Evolutionary conservation across 2,113 vertebrate genomes (phyloP).

Genomic region (Peucedramus taeniatus): DNA sequence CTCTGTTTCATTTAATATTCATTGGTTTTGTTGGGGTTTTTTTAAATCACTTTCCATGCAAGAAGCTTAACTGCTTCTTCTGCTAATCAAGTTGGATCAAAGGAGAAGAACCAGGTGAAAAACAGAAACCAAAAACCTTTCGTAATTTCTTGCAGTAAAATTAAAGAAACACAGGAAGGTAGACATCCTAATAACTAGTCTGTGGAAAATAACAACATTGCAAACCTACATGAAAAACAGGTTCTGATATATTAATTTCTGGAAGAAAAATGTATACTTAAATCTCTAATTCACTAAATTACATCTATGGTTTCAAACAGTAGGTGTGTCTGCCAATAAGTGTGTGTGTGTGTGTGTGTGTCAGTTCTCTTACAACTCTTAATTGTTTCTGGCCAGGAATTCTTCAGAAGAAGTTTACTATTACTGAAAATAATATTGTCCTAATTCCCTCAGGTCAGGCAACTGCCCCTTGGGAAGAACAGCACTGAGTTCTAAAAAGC

Average conservation of each 20-base stretch:
- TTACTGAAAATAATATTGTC: not conserved
- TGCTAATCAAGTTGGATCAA: not conserved
- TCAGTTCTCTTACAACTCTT: not conserved
- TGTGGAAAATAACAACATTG: not conserved
- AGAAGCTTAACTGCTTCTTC: not conserved
- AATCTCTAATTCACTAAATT: not conserved
- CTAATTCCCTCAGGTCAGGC: not conserved
- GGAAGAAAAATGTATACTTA: not conserved
- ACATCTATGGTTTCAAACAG: not conserved
- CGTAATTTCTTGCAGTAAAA: not conserved
- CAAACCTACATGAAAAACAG: not conserved
- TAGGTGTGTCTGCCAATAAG: not conserved
- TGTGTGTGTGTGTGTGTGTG: not conserved
- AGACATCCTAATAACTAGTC: not conserved
- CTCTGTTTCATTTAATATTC: not conserved
- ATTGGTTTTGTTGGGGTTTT: fast-evolving
- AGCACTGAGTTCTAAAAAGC: not conserved
- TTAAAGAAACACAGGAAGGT: not conserved
- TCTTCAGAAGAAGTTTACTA: not conserved
- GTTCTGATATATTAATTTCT: not conserved
- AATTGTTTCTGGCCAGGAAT: not conserved
- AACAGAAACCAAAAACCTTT: not conserved
- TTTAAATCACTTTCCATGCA: not conserved
- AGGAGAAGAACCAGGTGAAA: not conserved
- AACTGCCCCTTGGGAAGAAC: not conserved